Evolutionary conservation across 2,113 vertebrate species (phyloP), one percentile per base, ranked within the genome.

Genomic region (Eurystomus gularis): DNA sequence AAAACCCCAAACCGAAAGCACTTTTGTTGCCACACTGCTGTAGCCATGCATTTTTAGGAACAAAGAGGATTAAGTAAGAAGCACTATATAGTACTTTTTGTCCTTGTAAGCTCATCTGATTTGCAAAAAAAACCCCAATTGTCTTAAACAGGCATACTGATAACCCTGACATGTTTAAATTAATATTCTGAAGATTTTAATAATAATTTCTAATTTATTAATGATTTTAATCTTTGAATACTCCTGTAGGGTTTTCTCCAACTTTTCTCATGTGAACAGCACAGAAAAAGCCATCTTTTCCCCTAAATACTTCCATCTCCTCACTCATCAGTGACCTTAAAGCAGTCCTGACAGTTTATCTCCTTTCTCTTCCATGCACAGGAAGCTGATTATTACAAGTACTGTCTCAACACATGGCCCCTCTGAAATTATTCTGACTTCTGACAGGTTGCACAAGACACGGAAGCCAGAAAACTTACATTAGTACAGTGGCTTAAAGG

Each of bases 361-460:
- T 96, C 12, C 29, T 77, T 72, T 75, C 46, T 42, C 52, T 79
- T 65, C 13, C 31, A 18, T 8, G 7, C 75, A 24, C 60, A 72
- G n/a, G 90, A n/a, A 61, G 19, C 3, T 85, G 48, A n/a, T 65
- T 90, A 55, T 48, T 92, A 69, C 20, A 87, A 72, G 60, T 20
- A 84, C 78, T 51, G 46, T 82, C 51, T 91, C 79, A 96, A 64
- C 16, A 23, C 23, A 88, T 25, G 49, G 48, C 49, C 14, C 7
- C 31, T n/a, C 37, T 39, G 31, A 96, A 93, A 83, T 83, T 54
- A n/a, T 52, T 95, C 86, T 95, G 42, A 35, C 54, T 55, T 95
- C 90, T 95, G 42, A 35, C 51, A 81, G 57, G 40, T 31, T 60
- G 42, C n/a, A 82, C n/a, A 75, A 71, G 78, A 78, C n/a, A 85